These are phyloP conservation scores for Dicerorhinus sumatrensis DNA, from an alignment of 2,113 vertebrate species.

Conservation along the genomic window DNA sequence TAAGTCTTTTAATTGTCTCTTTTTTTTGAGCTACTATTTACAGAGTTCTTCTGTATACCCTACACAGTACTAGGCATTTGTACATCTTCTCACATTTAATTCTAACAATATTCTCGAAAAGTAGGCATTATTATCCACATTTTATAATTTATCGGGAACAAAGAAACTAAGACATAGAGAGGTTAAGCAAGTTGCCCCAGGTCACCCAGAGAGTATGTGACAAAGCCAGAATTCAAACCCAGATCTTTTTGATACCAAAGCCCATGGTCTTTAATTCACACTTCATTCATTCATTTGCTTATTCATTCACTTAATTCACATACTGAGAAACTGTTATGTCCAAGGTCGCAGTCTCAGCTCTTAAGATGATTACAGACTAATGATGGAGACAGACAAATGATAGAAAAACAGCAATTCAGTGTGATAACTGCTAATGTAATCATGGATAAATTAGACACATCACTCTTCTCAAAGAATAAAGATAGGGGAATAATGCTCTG, in stretches of 20 bases:
- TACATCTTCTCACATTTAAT: not conserved
- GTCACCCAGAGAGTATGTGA: not conserved
- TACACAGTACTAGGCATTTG: not conserved
- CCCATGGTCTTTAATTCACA: not conserved
- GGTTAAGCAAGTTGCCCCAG: not conserved
- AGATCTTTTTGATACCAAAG: not conserved
- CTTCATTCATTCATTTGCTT: not conserved
- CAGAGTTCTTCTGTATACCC: not conserved
- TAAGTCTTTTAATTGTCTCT: not conserved
- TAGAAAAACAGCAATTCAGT: not conserved
- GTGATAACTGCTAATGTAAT: not conserved
- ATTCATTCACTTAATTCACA: conserved; percentile 12
- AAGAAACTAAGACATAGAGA: not conserved
- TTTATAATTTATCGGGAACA: not conserved
- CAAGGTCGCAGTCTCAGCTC: not conserved
- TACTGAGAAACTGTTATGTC: not conserved
- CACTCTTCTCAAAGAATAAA: not conserved
- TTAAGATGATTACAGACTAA: not conserved
- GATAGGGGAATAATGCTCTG: not conserved
- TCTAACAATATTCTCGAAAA: conserved; percentile 12
- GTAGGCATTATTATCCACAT: not conserved
- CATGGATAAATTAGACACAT: not conserved
- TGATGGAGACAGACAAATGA: not conserved
- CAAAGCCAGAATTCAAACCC: not conserved
- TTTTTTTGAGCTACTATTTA: not conserved